Evolutionary conservation across 1,140 invertebrate genomes (phyloP).

Genomic region (Trachymyrmex cornetzi): DNA sequence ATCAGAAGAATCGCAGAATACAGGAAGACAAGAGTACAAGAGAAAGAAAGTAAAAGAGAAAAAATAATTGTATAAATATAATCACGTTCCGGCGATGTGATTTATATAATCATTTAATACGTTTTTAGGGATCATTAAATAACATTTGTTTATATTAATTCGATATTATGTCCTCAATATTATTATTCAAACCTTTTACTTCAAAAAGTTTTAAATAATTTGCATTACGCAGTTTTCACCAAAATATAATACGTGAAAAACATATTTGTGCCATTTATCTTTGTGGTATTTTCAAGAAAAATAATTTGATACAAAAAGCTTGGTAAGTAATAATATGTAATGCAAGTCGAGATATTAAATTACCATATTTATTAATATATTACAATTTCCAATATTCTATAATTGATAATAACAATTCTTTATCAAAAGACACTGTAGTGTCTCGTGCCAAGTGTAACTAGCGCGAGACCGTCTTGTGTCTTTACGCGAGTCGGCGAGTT

Average conservation of each 20-base stretch:
- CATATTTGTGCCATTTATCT: not conserved
- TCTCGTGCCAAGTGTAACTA: no score
- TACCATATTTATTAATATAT: not conserved
- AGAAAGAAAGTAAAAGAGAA: not conserved
- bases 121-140: not conserved
- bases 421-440: no score
- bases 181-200: no score
- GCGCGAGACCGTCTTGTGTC: no score
- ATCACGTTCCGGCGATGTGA: not conserved
- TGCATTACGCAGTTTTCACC: not conserved
- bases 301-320: not conserved
- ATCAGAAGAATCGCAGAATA: not conserved
- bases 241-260: not conserved
- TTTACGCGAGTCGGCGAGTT: no score
- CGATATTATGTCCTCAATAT: no score
- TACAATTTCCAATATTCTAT: not conserved
- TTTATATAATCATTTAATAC: not conserved
- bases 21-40: not conserved
- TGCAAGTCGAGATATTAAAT: not conserved
- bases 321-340: not conserved
- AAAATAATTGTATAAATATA: slow-evolving; percentile 33
- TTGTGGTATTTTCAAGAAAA: not conserved
- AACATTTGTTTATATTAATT: no score
- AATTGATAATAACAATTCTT: not conserved
- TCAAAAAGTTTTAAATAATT: no score